Evolutionary conservation across 1,140 invertebrate species (phyloP).

Genomic region (Drosophila pseudoobscura): DNA sequence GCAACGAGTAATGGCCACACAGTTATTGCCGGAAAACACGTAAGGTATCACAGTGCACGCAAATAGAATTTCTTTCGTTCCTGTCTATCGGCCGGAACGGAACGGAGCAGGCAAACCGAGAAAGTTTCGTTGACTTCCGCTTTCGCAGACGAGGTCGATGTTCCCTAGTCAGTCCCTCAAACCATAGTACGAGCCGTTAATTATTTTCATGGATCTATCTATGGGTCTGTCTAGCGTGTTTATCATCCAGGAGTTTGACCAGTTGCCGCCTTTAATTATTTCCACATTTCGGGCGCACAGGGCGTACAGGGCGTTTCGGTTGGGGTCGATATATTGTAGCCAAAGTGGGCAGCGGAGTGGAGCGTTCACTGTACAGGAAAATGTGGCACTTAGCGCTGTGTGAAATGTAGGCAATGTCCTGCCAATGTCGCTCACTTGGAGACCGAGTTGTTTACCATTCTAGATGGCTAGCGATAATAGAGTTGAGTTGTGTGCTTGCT

Average conservation of each 20-base stretch:
- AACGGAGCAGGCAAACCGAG: constrained; percentile 14
- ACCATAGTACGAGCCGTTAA: neutral
- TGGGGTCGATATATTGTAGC: too few species aligned
- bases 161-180: constrained; percentile 1
- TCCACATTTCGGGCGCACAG: constrained; percentile 5
- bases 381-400: too few species aligned
- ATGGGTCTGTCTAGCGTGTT: constrained; percentile 18
- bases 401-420: too few species aligned
- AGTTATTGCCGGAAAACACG: constrained; percentile 47
- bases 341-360: too few species aligned
- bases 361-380: too few species aligned
- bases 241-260: constrained; percentile 13
- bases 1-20: constrained; percentile 18
- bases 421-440: too few species aligned
- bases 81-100: too few species aligned
- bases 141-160: constrained; percentile 51
- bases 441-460: too few species aligned
- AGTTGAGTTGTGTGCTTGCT: too few species aligned
- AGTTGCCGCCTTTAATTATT: constrained; percentile 23
- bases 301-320: neutral
- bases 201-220: constrained; percentile 18
- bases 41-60: constrained; percentile 25
- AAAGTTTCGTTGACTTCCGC: constrained; percentile 43
- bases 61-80: constrained; percentile 41
- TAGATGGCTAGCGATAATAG: too few species aligned